A percentile compares a stretch with the other conserved stretches of the same genome.
phyloP scores from a whole-genome alignment of 1,140 invertebrate species.

The Wasmannia auropunctata region DNA sequence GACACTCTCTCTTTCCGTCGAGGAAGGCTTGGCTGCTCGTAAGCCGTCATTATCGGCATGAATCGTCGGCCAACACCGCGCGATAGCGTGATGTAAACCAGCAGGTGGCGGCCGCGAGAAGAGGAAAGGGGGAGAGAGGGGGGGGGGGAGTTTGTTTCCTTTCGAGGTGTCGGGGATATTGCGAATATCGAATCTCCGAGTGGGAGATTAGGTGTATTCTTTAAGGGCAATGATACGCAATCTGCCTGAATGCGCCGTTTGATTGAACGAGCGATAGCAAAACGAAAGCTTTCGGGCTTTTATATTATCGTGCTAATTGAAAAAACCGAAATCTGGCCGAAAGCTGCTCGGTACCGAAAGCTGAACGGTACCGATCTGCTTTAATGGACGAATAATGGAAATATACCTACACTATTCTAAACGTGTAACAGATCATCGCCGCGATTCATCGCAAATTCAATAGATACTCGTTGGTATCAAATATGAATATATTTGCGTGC shows the following conservation, averaged over 20 bases:
- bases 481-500: too few relatives aligned
- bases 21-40: constrained; percentile 24
- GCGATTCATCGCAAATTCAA: too few relatives aligned
- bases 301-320: constrained; percentile 26
- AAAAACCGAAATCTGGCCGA: too few relatives aligned
- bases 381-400: too few relatives aligned
- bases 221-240: not conserved
- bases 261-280: constrained; percentile 5
- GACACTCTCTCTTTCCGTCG: constrained; percentile 9
- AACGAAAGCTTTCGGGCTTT: not conserved
- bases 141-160: constrained; percentile 33
- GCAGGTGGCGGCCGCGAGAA: constrained; percentile 28
- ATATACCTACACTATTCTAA: too few relatives aligned
- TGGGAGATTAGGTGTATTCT: constrained; percentile 39
- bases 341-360: too few relatives aligned
- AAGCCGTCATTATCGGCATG: constrained; percentile 50
- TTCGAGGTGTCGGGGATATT: constrained; percentile 23
- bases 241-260: constrained; percentile 23
- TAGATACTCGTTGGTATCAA: too few relatives aligned
- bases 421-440: too few relatives aligned
- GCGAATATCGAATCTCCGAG: constrained; percentile 25
- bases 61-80: constrained; percentile 35
- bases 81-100: constrained; percentile 48
- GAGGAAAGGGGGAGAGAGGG: too few relatives aligned
- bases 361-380: too few relatives aligned